phyloP scores from a whole-genome alignment of 53 echinoderm and acorn worm genomes.

The Antedon mediterranea region DNA sequence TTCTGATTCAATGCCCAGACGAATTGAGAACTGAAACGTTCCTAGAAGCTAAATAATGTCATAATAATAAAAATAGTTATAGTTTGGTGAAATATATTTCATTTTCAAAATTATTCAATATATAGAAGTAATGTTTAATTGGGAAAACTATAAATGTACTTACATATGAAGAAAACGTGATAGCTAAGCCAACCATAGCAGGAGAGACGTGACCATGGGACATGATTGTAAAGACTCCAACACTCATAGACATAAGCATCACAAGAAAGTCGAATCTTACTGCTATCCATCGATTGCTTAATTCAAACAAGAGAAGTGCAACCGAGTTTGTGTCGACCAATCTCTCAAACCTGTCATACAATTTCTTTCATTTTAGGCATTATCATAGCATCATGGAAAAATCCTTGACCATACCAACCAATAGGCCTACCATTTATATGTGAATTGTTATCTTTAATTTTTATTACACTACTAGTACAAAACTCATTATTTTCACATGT shows the following conservation, averaged over 20 bases:
- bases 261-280: conserved; percentile 64
- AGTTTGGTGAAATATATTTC: too few species aligned
- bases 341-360: conserved; percentile 31
- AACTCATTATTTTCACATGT: too few species aligned
- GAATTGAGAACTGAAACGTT: conserved; percentile 56
- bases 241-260: conserved; percentile 22
- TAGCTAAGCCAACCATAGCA: conserved; percentile 57
- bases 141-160: too few species aligned
- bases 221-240: conserved; percentile 42
- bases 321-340: conserved; percentile 69
- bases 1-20: conserved; percentile 67
- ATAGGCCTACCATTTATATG: too few species aligned
- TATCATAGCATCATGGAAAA: too few species aligned
- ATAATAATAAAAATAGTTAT: too few species aligned
- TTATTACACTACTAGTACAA: too few species aligned
- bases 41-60: conserved; percentile 46
- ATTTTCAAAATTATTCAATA: too few species aligned
- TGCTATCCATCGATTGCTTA: conserved; percentile 72
- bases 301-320: conserved; percentile 59
- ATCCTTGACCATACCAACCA: too few species aligned
- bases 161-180: conserved; percentile 74
- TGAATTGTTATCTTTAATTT: too few species aligned
- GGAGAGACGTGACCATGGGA: conserved; percentile 47
- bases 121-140: too few species aligned
- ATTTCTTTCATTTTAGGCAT: too few species aligned